Percentiles rank a stretch among this genome's conserved stretches.
Conservation (phyloP, 2,113 vertebrate genomes). For the Xiphophorus maculatus region DNA sequence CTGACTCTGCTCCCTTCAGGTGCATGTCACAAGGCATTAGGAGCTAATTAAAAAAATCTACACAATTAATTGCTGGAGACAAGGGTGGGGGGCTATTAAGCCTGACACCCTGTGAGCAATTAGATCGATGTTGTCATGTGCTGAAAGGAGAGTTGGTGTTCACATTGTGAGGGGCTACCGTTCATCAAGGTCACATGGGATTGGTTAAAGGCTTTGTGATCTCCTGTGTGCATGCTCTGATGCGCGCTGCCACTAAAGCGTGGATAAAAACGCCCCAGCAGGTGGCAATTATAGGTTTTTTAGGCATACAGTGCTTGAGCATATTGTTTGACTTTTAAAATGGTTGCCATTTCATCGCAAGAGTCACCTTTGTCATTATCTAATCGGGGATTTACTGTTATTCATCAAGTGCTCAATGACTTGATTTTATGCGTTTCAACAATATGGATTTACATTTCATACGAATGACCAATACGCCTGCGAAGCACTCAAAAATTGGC, state of each 20-base stretch:
- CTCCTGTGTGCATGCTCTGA: neutral
- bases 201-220: slow-evolving; percentile 29
- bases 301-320: neutral
- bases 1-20: slow-evolving; percentile 45
- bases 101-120: slow-evolving; percentile 56
- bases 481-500: neutral
- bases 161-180: slow-evolving; percentile 12
- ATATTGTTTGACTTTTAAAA: neutral
- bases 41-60: slow-evolving; percentile 55
- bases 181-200: slow-evolving; percentile 47
- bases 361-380: slow-evolving; percentile 7
- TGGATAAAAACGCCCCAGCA: neutral
- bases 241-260: neutral
- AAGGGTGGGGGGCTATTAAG: slow-evolving; percentile 46
- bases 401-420: neutral
- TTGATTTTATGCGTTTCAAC: slow-evolving; percentile 27
- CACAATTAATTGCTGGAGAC: slow-evolving; percentile 60
- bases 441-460: neutral
- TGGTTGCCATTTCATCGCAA: neutral
- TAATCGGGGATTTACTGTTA: neutral
- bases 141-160: slow-evolving; percentile 11
- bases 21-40: slow-evolving; percentile 53
- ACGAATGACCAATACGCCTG: neutral
- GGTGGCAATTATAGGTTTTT: neutral
- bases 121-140: slow-evolving; percentile 54